phyloP scores from a whole-genome alignment of 2,888 invertebrate genomes.

The Nipponacmea schrenckii region DNA sequence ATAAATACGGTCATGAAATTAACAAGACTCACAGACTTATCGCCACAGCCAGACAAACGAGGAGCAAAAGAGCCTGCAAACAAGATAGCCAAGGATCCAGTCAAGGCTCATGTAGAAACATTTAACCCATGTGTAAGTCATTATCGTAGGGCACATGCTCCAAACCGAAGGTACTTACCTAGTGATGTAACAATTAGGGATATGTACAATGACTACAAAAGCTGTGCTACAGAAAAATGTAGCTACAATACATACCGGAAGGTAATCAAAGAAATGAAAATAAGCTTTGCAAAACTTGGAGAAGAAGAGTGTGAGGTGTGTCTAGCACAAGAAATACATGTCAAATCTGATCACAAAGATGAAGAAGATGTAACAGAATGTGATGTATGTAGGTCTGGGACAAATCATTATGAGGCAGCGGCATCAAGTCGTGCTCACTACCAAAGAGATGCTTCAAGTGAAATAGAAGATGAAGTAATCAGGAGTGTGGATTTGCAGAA shows the following conservation, averaged over 20 bases:
- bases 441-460: background rate
- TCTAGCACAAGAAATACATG: too few species aligned
- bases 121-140: slow-evolving; percentile 12
- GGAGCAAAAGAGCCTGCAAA: slow-evolving; percentile 5
- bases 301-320: slow-evolving; percentile 12
- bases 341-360: too few species aligned
- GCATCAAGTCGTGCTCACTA: background rate
- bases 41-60: slow-evolving; percentile 10
- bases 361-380: background rate
- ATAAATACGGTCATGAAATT: too few species aligned
- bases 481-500: background rate
- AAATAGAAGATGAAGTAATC: background rate
- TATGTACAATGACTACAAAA: background rate
- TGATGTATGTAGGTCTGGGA: background rate
- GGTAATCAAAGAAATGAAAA: slow-evolving; percentile 8
- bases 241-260: slow-evolving; percentile 9
- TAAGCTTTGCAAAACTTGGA: slow-evolving; percentile 12
- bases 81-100: slow-evolving; percentile 1
- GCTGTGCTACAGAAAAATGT: background rate
- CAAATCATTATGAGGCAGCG: background rate
- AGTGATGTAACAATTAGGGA: slow-evolving; percentile 9
- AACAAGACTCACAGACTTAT: too few species aligned
- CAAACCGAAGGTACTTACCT: slow-evolving; percentile 12
- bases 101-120: background rate
- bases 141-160: slow-evolving; percentile 11